A percentile compares a stretch with the other conserved stretches of the same genome.
phyloP scores from a whole-genome alignment of 1,140 invertebrate species.

The Notospermus geniculatus region DNA sequence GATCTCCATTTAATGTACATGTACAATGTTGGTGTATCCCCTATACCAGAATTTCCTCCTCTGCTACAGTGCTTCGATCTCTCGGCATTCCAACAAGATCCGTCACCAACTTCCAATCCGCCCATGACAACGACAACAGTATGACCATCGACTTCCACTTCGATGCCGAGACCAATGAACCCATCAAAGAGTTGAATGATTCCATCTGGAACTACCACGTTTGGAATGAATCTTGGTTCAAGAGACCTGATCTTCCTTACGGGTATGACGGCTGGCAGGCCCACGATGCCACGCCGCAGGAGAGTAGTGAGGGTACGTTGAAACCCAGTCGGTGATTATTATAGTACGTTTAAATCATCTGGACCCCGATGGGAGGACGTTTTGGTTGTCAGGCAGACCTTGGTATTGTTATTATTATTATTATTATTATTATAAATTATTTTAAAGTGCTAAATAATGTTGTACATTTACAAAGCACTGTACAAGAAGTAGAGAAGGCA shows the following conservation, averaged over 20 bases:
- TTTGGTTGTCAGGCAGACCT: too few relatives aligned
- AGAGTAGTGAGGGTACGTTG: constrained; percentile 63
- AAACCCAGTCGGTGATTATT: too few relatives aligned
- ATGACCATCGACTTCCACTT: constrained; percentile 90
- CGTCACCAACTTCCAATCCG: constrained; percentile 73
- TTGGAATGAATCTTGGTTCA: constrained; percentile 95
- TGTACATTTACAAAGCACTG: too few relatives aligned
- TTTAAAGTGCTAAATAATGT: too few relatives aligned
- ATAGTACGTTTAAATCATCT: not conserved
- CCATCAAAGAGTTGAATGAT: constrained; percentile 78
- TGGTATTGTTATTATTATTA: too few relatives aligned
- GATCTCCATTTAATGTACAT: too few relatives aligned
- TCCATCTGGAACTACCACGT: constrained; percentile 95
- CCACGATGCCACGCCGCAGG: constrained; percentile 90
- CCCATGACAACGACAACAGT: constrained; percentile 88
- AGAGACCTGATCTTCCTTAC: constrained; percentile 73
- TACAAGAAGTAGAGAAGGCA: too few relatives aligned
- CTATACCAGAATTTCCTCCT: too few relatives aligned
- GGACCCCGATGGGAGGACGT: too few relatives aligned
- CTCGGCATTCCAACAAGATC: constrained; percentile 46
- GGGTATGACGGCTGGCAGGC: constrained; percentile 88
- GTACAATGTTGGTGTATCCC: too few relatives aligned
- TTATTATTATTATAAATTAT: too few relatives aligned
- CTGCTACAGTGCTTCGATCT: constrained; percentile 36
- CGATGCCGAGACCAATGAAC: constrained; percentile 72